A percentile compares a stretch with the other conserved stretches of the same genome.
These are phyloP conservation scores for Meleagris gallopavo DNA, from an alignment of 2,113 vertebrate species.

Conservation along the genomic window DNA sequence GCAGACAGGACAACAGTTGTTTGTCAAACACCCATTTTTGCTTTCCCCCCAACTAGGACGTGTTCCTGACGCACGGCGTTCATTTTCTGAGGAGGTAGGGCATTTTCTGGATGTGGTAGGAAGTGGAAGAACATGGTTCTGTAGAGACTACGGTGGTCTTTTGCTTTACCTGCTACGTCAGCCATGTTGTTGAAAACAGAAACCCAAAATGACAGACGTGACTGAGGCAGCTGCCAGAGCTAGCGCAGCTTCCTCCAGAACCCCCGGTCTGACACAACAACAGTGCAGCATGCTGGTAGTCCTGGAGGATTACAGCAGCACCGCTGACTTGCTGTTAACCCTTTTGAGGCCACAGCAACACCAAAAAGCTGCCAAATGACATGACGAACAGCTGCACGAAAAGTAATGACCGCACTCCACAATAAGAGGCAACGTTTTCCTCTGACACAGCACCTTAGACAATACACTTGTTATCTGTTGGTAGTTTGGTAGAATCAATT, in stretches of 20 bases:
- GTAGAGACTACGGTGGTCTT: background rate
- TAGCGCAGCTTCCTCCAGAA: background rate
- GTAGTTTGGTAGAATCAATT: background rate
- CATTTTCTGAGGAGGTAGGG: background rate
- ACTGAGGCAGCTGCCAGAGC: slow-evolving; percentile 47
- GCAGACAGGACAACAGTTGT: background rate
- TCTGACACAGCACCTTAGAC: background rate
- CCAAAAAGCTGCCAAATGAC: background rate
- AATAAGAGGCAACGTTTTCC: background rate
- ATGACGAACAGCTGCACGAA: background rate
- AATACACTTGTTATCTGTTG: background rate
- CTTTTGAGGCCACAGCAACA: background rate
- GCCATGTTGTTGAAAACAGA: slow-evolving; percentile 53
- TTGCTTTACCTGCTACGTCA: slow-evolving; percentile 1
- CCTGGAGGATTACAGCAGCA: slow-evolving; percentile 62
- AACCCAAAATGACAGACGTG: slow-evolving; percentile 50
- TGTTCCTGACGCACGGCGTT: background rate
- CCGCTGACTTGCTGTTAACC: slow-evolving; percentile 37
- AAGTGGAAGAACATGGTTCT: background rate
- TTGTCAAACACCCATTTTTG: background rate
- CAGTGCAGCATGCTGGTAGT: slow-evolving; percentile 58
- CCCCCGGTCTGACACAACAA: slow-evolving; percentile 43
- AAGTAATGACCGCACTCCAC: background rate
- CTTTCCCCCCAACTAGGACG: background rate
- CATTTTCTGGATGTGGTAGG: background rate